Conservation (phyloP, 2,888 invertebrate genomes). For the Chloromyia formosa region DNA sequence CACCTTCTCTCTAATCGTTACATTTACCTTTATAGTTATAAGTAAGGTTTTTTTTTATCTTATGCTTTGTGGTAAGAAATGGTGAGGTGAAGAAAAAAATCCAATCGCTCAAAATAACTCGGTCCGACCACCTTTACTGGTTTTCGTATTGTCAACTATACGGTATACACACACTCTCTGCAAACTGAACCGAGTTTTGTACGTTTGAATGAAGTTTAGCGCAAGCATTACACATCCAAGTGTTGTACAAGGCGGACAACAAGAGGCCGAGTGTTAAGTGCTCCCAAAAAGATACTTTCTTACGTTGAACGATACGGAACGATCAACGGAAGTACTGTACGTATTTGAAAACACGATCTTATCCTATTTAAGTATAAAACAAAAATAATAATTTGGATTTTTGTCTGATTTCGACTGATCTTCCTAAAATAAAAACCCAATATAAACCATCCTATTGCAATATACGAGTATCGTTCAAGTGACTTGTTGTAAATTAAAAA, state of each 20-base stretch:
- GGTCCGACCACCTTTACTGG: constrained; percentile 28
- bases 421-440: too few relatives aligned
- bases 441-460: too few relatives aligned
- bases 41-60: constrained; percentile 12
- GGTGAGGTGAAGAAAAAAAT: background rate
- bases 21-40: constrained; percentile 6
- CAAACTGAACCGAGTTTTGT: constrained; percentile 50
- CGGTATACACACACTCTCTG: constrained; percentile 5
- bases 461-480: background rate
- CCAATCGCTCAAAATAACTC: too few relatives aligned
- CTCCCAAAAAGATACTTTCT: constrained; percentile 42
- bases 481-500: background rate
- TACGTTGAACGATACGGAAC: constrained; percentile 41
- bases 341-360: constrained; percentile 12
- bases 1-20: constrained; percentile 6
- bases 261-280: constrained; percentile 44
- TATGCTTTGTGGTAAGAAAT: background rate
- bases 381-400: background rate
- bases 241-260: constrained; percentile 54
- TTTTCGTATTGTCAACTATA: constrained; percentile 36
- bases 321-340: constrained; percentile 44
- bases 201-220: constrained; percentile 50
- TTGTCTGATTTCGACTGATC: too few relatives aligned
- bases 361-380: constrained; percentile 5
- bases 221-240: constrained; percentile 54